Evolutionary conservation across 2,797 vertebrate genomes (phyloP).

Genomic region (Sebastes matsubarae): DNA sequence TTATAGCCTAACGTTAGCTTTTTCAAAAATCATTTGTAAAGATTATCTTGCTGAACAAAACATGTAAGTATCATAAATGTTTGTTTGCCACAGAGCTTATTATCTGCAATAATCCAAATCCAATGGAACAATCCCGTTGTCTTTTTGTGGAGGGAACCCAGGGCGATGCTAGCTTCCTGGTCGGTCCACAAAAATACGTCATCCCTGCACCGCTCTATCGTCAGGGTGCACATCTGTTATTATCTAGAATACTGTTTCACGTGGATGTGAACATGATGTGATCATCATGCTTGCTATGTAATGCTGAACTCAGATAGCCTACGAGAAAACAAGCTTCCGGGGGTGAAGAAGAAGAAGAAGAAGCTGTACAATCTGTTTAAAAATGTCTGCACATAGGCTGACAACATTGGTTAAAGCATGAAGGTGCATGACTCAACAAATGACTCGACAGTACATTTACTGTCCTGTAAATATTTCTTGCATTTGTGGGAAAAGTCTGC

Average conservation of each 20-base stretch:
- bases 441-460: background rate
- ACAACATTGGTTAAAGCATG: background rate
- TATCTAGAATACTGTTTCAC: background rate
- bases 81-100: background rate
- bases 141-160: no score
- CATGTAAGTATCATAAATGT: no score
- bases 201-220: background rate
- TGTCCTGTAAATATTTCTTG: background rate
- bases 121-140: background rate
- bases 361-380: background rate
- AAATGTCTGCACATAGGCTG: background rate
- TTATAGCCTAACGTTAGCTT: no score
- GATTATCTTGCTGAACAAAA: no score
- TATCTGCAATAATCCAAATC: background rate
- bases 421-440: background rate
- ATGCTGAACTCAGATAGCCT: background rate
- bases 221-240: background rate
- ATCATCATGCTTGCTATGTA: background rate
- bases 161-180: background rate
- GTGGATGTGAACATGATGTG: background rate
- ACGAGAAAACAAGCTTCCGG: no score
- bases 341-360: no score
- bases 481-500: no score
- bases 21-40: no score
- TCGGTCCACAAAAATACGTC: background rate